Percentiles rank a stretch among this genome's conserved stretches.
Conservation (phyloP, 2,797 vertebrate species). For the Diplodus puntazzo region DNA sequence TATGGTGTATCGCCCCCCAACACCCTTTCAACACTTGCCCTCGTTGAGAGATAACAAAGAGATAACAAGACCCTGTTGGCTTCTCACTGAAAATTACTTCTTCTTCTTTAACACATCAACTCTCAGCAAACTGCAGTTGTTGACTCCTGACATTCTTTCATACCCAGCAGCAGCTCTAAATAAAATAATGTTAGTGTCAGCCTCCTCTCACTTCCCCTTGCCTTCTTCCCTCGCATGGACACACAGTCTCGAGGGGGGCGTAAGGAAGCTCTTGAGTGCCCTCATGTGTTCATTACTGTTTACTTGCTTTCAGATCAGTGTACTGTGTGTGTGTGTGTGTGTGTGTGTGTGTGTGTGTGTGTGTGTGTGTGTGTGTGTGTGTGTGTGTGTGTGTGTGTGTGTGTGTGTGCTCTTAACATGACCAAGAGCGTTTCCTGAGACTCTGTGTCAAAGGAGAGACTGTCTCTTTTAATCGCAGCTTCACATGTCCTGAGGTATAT, state of each 20-base stretch:
- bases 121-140: conserved; percentile 61
- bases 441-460: conserved; percentile 19
- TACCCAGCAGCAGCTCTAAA: conserved; percentile 59
- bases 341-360: neutral
- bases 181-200: conserved; percentile 65
- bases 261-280: conserved; percentile 79
- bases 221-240: conserved; percentile 37
- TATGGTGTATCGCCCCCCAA: conserved; percentile 5
- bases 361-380: too few relatives aligned
- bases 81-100: conserved; percentile 43
- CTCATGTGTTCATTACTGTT: conserved; percentile 73
- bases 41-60: conserved; percentile 26
- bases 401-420: conserved; percentile 2
- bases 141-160: conserved; percentile 72
- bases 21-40: conserved; percentile 3
- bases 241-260: conserved; percentile 48
- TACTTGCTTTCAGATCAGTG: conserved; percentile 25
- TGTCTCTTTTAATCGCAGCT: conserved; percentile 39
- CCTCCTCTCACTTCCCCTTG: conserved; percentile 49
- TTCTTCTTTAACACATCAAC: conserved; percentile 51
- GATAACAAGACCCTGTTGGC: conserved; percentile 27
- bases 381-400: too few relatives aligned
- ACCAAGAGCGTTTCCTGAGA: conserved; percentile 1
- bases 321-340: conserved; percentile 11
- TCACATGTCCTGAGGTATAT: conserved; percentile 4